A percentile compares a stretch with the other conserved stretches of the same genome.
phyloP scores from a whole-genome alignment of 2,888 invertebrate genomes.

The Trichacis sp. region DNA sequence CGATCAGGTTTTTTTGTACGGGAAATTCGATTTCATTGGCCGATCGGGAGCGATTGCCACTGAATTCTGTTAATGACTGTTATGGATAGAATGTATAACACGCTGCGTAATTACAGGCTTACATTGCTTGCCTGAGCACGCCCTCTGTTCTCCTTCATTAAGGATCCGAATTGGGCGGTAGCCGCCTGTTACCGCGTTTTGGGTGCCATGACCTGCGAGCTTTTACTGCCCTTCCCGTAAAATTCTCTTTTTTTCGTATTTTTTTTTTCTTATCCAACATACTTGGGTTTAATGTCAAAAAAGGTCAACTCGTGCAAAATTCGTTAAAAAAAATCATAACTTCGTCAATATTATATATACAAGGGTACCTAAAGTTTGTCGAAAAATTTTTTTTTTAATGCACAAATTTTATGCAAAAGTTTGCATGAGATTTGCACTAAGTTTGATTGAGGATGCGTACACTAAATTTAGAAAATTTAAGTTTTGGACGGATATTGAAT shows the following conservation, averaged over 20 bases:
- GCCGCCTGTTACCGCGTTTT: slow-evolving; percentile 61
- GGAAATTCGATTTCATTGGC: slow-evolving; percentile 6
- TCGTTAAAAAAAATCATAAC: no score
- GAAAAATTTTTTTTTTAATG: no score
- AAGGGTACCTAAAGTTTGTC: no score
- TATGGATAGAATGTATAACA: slow-evolving; percentile 59
- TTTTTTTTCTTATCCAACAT: background rate
- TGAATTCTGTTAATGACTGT: slow-evolving; percentile 62
- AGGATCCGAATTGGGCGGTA: slow-evolving; percentile 61
- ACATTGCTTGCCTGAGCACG: slow-evolving; percentile 66
- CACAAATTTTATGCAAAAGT: no score
- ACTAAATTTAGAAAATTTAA: no score
- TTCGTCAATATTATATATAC: no score
- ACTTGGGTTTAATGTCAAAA: no score
- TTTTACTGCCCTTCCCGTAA: slow-evolving; percentile 24
- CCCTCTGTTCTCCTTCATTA: slow-evolving; percentile 67
- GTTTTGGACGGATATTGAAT: no score
- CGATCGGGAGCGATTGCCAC: slow-evolving; percentile 20
- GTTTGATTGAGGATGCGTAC: no score
- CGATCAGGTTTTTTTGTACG: no score
- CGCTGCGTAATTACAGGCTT: slow-evolving; percentile 64
- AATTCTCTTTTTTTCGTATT: background rate
- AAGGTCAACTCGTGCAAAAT: no score
- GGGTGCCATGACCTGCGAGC: slow-evolving; percentile 21
- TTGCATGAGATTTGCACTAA: no score